Base-by-base conservation (phyloP, 2,797 vertebrate genomes). In the Valencia hispanica region DNA sequence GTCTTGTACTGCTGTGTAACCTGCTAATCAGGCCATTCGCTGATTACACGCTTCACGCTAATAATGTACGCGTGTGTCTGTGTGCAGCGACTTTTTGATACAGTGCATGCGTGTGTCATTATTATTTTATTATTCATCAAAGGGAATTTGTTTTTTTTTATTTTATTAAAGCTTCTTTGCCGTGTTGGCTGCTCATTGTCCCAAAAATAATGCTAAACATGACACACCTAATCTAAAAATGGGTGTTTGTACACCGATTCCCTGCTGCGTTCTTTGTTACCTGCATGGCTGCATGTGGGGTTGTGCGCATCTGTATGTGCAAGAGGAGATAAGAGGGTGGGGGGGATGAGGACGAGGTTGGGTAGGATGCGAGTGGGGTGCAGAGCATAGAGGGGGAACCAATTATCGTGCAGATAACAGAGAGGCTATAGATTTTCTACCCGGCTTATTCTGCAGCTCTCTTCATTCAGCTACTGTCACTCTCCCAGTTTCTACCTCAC, bases 401-500 rank as follows among this genome's bases (percentile, higher is more conserved):
- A 93, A 94, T 95, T 94, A 95, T 91, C 30, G 84, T 89, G 75
- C 87, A 85, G 92, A 93, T 94, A 94, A 94, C 90, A 89, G 90
- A 73, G 84, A 84, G 79, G 76, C 84, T 91, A 92, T 94, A 89
- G 94, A 94, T 94, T 94, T 94, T 94, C 89, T 80, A 87, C 74
- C 82, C 50, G 90, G 86, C 84, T 82, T 85, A 81, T 68, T 82
- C 87, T 84, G 87, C 85, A 61, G 79, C 76, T 80, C 83, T 81
- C 75, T 79, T 78, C 39, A 70, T 83, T 86, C 83, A 53, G 43
- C 66, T 69, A 51, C 82, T 75, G 45, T 69, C 74, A 73, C 63
- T 86, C 75, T 48, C 70, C 82, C 88, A 83, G 73, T 82, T 84
- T 76, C 74, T 82, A 70, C 77, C 70, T 72, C 68, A 73, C 50